Conservation (phyloP, 2,888 invertebrate genomes). For the Acanthosepion lycidas region DNA sequence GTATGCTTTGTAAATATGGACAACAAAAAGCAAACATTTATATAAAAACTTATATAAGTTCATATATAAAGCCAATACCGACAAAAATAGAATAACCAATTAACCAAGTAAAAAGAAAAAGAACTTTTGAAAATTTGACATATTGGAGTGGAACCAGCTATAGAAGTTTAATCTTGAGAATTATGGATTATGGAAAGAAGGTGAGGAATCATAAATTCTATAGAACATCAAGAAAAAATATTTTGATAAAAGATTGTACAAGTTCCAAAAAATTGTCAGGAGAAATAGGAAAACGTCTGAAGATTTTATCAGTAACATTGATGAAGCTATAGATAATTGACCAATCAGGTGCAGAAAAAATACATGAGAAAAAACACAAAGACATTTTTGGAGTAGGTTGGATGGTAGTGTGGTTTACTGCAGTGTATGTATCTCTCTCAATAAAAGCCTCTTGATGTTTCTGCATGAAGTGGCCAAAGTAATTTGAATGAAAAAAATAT, state of each 20-base stretch:
- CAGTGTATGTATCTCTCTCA: neutral
- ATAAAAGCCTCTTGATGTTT: neutral
- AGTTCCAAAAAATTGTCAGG: constrained; percentile 1
- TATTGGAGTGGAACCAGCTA: neutral
- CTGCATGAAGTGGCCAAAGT: neutral
- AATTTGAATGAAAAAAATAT: neutral
- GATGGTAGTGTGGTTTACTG: neutral
- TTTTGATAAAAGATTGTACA: neutral
- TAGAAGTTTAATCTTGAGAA: neutral
- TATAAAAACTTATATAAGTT: neutral
- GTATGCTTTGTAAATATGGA: too few species aligned
- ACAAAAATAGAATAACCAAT: neutral
- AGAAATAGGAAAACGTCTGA: neutral
- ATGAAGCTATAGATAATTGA: constrained; percentile 6
- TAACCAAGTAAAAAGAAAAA: neutral
- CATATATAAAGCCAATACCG: neutral
- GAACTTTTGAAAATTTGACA: neutral
- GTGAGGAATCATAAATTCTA: neutral
- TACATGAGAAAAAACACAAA: too few species aligned
- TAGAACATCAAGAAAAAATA: neutral
- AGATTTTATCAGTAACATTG: neutral
- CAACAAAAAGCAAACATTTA: neutral
- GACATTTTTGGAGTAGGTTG: too few species aligned
- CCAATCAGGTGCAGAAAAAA: neutral
- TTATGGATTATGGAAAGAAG: neutral